Evolutionary conservation across 1,140 invertebrate species (phyloP), one percentile per base, ranked within the genome.

Genomic region (Portunus trituberculatus): DNA sequence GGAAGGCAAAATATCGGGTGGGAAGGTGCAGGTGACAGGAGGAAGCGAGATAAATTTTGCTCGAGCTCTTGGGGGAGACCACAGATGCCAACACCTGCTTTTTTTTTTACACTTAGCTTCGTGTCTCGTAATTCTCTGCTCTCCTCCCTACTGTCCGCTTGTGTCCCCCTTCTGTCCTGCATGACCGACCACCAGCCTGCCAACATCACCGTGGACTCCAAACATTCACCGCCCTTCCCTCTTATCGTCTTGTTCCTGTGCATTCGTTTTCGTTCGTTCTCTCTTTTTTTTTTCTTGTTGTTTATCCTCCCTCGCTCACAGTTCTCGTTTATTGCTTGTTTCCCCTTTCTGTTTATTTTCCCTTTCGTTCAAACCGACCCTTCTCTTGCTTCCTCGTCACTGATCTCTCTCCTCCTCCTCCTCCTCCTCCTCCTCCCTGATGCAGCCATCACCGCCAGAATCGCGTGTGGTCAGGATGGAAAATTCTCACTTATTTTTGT

Each of bases 11-110:
- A 76, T 76, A 76, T 76, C 67, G 67, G 67, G 67, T n/a, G 67
- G 67, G 25, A 76, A n/a, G 67, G 67, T 76, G 67, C 67, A 76
- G 67, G 67, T 76, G 67, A 76, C 67, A 76, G 67, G 67, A 76
- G 20, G 67, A 76, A 76, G 67, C 67, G 67, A 76, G 67, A 76
- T 76, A 76, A 76, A 76, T 76, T 76, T 76, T 76, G 67, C 67
- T 20, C 67, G 67, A 76, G 67, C 67, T 76, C 67, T 76, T 76
- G 67, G 67, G 67, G 67, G 67, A 76, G 67, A 76, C 67, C 67
- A 76, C 67, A n/a, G 25, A 76, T 76, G 67, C 67, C 67, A n/a
- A 76, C 67, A 76, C 67, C 67, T 76, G 67, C 20, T n/a, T 76
- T n/a, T 76, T 76, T 76, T 76, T 76, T n/a, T 76, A n/a, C 6